Conservation (phyloP, 2,888 invertebrate species). For the Sthenelais limicola region DNA sequence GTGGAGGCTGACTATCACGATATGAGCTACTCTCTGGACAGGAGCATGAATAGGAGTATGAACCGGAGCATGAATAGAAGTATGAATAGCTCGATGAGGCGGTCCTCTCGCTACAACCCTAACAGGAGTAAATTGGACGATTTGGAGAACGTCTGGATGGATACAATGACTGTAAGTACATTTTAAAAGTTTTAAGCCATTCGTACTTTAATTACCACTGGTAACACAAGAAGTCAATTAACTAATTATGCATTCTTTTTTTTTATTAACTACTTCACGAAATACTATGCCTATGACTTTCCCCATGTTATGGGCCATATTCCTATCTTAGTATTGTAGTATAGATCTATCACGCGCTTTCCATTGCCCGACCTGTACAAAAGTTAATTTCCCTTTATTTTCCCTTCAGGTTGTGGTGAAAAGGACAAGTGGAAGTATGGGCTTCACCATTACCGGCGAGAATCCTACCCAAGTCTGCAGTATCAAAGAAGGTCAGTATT, state of each 20-base stretch:
- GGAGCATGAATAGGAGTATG: not conserved
- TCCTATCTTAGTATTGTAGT: too few relatives aligned
- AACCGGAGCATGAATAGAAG: not conserved
- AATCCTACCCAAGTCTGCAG: constrained; percentile 31
- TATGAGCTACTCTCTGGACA: not conserved
- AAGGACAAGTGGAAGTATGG: constrained; percentile 5
- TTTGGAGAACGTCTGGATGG: constrained; percentile 35
- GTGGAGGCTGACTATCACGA: constrained; percentile 15
- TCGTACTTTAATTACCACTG: not conserved
- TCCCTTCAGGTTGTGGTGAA: constrained; percentile 16
- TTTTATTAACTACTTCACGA: not conserved
- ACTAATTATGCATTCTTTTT: not conserved
- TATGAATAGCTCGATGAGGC: not conserved
- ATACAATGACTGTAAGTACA: constrained; percentile 20
- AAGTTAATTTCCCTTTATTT: not conserved
- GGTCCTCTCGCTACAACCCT: not conserved
- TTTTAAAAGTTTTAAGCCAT: not conserved
- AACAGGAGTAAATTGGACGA: constrained; percentile 20
- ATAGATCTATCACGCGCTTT: too few relatives aligned
- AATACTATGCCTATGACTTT: too few relatives aligned
- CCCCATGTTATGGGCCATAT: too few relatives aligned
- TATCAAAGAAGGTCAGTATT: constrained; percentile 4
- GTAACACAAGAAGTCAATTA: not conserved
- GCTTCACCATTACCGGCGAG: constrained; percentile 23
- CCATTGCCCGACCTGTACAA: too few relatives aligned